Evolutionary conservation across 2,888 invertebrate genomes (phyloP).

Genomic region (Nebria brevicollis): DNA sequence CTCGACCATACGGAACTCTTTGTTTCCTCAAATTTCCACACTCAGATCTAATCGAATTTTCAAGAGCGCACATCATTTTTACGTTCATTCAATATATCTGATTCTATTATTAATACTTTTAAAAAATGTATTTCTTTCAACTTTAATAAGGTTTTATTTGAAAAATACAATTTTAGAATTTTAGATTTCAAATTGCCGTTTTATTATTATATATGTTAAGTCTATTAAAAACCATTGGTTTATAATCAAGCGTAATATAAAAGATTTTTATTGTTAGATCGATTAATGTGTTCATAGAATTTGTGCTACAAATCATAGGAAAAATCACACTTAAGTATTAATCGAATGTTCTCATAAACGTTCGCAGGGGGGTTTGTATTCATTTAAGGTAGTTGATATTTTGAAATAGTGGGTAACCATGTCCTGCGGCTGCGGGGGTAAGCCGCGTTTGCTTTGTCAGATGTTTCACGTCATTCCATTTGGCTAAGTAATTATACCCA

Average conservation of each 20-base stretch:
- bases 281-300: not conserved
- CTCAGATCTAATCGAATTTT: not conserved
- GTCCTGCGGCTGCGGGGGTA: not conserved
- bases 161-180: no score
- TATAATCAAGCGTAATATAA: not conserved
- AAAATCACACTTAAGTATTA: not conserved
- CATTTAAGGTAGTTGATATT: not conserved
- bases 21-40: not conserved
- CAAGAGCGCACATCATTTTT: not conserved
- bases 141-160: no score
- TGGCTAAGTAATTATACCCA: constrained; percentile 20
- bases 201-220: no score
- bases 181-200: no score
- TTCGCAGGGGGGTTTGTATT: not conserved
- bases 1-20: not conserved
- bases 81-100: not conserved
- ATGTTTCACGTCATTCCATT: constrained; percentile 21
- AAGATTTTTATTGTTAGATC: not conserved
- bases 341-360: not conserved
- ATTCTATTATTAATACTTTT: not conserved
- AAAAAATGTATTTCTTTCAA: not conserved
- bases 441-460: constrained; percentile 2
- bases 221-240: not conserved
- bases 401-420: not conserved
- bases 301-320: not conserved